Evolutionary conservation across 2,888 invertebrate genomes (phyloP), one percentile per base, ranked within the genome.

Genomic region (Leistus spinibarbis): DNA sequence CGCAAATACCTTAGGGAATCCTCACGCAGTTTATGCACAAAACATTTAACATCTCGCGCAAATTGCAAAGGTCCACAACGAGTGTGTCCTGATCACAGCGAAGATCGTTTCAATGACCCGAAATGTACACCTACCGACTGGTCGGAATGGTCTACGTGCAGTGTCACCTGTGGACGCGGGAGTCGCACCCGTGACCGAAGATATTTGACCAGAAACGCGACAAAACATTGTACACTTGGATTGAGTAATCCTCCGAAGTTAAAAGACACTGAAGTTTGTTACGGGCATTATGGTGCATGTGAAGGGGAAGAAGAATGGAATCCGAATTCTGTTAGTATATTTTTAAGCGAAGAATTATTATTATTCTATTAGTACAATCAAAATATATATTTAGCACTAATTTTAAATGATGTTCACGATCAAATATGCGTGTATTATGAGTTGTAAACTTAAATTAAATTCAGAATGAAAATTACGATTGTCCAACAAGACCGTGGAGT

Each of bases 71-170:
- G 89, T 0, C 83, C 86, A 0, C 85, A 88, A 76, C 80, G 83
- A 77, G 84, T 87, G 78, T 89, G 89, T 85, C 85, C 86, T 88
- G 86, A 77, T 40, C 76, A 77, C 53, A 69, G 62, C 3, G 77
- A 74, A 10, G 71, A 72, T 13, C 60, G 71, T 53, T 24, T 76
- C 27, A 69, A 84, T n/a, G 86, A 87, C 80, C 87, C 88, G 0
- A 84, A 90, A 77, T 95, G 95, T 81, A 92, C 91, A 0, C 86
- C 94, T 70, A 91, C 93, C 0, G 86, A 88, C 17, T 96, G 95
- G 95, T 89, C 91, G 0, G 88, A 88, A 53, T 95, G 94, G 94
- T 92, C 93, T 0, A 88, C 91, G 23, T 95, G 95, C 83, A 92
- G 92, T 3, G 91, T 90, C 53, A 90, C 89, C 0, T 93, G 93